phyloP scores from a whole-genome alignment of 1,140 invertebrate species.

The Papilio xuthus region DNA sequence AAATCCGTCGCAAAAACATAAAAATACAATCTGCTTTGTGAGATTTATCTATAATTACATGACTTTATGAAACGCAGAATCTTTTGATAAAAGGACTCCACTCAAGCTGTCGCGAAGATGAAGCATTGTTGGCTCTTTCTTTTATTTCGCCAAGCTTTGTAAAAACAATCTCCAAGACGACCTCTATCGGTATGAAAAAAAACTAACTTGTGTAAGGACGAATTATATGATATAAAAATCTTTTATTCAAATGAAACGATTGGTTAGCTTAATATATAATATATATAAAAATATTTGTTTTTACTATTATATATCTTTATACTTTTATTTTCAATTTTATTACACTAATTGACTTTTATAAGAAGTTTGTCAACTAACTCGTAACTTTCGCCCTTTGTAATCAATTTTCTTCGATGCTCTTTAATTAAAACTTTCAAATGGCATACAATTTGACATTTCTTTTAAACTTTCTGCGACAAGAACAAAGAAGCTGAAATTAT shows the following conservation, averaged over 20 bases:
- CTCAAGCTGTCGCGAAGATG: constrained; percentile 19
- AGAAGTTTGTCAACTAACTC: constrained; percentile 5
- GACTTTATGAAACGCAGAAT: constrained; percentile 13
- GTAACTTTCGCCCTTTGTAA: constrained; percentile 14
- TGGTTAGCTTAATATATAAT: background rate
- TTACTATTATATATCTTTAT: background rate
- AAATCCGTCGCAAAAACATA: background rate
- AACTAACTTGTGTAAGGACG: background rate
- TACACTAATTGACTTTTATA: constrained; percentile 6
- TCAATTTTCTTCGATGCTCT: constrained; percentile 17
- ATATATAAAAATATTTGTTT: no score
- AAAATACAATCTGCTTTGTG: constrained; percentile 14
- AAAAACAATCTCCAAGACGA: constrained; percentile 1
- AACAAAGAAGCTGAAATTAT: background rate
- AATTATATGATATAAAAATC: background rate
- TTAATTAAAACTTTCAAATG: constrained; percentile 25
- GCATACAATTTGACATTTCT: constrained; percentile 21
- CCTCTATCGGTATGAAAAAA: background rate
- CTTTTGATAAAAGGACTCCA: constrained; percentile 17
- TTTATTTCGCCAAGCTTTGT: constrained; percentile 8
- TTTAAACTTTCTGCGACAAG: constrained; percentile 2
- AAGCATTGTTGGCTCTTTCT: constrained; percentile 16
- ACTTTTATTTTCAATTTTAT: background rate
- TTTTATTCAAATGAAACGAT: background rate
- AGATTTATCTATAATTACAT: constrained; percentile 24